Percentiles rank a stretch among this genome's conserved stretches.
phyloP scores from a whole-genome alignment of 30 jellyfish, hydroid and myxozoan genomes.

The Mastigias papua region DNA sequence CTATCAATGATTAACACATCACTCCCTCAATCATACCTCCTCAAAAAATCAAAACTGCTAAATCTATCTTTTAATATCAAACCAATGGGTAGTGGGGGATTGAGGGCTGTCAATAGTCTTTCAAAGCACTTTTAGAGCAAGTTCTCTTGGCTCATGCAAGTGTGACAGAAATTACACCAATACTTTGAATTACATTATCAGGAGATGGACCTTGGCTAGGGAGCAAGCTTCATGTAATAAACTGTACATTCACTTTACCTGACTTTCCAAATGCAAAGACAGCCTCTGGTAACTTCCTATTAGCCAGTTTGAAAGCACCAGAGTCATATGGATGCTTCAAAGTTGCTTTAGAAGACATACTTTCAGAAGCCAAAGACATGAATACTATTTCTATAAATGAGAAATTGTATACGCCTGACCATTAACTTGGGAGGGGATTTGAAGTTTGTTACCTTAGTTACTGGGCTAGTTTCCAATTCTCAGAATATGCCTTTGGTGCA shows the following conservation, averaged over 20 bases:
- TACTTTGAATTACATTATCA: not conserved
- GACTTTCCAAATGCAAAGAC: conserved; percentile 11
- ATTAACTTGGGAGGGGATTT: conserved; percentile 36
- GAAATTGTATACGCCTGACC: not conserved
- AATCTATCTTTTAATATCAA: not conserved
- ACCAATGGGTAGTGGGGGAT: conserved; percentile 1
- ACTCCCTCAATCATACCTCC: conserved; percentile 2
- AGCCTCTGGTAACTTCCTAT: not conserved
- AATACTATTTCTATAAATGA: not conserved
- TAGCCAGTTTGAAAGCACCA: not conserved
- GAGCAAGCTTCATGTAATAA: not conserved
- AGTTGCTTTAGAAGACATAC: not conserved
- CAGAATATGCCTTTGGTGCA: conserved; percentile 37
- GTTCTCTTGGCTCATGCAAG: not conserved
- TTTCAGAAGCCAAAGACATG: conserved; percentile 3
- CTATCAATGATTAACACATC: not conserved
- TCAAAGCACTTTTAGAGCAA: not conserved
- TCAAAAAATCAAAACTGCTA: conserved; percentile 3
- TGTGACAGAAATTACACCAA: not conserved
- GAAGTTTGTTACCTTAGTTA: conserved; percentile 6
- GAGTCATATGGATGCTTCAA: not conserved
- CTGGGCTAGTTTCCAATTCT: conserved; percentile 22
- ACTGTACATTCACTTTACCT: not conserved
- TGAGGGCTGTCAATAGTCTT: conserved; percentile 8
- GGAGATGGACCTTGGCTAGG: conserved; percentile 41